Percentiles rank a stretch among this genome's conserved stretches.
These are phyloP conservation scores for Mnemiopsis leidyi DNA, from an alignment of 37 sponge, comb jelly and placozoan genomes.

Conservation along the genomic window DNA sequence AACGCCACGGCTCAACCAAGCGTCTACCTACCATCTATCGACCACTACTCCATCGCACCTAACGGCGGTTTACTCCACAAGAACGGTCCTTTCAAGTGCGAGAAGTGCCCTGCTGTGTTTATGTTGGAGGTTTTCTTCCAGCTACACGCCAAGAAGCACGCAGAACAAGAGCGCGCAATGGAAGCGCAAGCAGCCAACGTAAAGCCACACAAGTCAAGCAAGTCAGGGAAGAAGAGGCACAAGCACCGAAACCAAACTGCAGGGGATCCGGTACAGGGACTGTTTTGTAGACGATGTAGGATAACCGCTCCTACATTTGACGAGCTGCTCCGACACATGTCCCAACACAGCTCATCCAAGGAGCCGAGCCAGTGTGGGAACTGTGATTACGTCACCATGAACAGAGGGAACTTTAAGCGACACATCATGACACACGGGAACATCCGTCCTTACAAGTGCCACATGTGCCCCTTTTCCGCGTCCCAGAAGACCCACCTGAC, in stretches of 20 bases:
- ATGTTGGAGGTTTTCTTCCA: conserved; percentile 27
- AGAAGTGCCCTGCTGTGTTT: not conserved
- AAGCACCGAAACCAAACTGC: not conserved
- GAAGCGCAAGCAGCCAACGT: not conserved
- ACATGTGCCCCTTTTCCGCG: conserved; percentile 31
- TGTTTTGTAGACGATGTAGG: not conserved
- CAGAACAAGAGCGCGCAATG: not conserved
- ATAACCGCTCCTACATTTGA: not conserved
- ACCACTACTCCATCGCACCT: not conserved
- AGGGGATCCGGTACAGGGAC: not conserved
- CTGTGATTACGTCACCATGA: conserved; percentile 41
- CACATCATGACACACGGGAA: not conserved
- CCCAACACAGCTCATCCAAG: not conserved
- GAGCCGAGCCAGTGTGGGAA: conserved; percentile 22
- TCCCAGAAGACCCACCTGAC: conserved; percentile 43
- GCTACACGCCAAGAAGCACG: not conserved
- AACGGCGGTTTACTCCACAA: not conserved
- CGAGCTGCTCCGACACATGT: conserved; percentile 18
- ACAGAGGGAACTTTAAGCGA: conserved; percentile 41
- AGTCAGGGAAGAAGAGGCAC: not conserved
- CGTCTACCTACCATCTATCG: not conserved
- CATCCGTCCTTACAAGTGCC: conserved; percentile 36
- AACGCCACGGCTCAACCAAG: not conserved
- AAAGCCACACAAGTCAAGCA: not conserved
- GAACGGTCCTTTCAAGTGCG: conserved; percentile 5